Evolutionary conservation across 1,140 invertebrate genomes (phyloP), one percentile per base, ranked within the genome.

Genomic region (Tenebrio molitor): DNA sequence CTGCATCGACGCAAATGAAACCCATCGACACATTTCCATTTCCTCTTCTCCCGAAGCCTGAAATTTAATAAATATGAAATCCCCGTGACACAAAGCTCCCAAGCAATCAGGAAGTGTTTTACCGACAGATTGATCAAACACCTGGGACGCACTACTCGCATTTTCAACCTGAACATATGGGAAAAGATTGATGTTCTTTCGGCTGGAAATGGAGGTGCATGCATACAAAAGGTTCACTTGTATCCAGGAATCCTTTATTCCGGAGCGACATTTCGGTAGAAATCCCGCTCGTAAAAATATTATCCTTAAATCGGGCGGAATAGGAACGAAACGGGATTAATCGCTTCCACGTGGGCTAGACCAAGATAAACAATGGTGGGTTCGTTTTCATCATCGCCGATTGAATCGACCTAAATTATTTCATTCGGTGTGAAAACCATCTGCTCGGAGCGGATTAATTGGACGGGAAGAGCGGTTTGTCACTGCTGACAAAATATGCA

Each of bases 71-170:
- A 72, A 72, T 72, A 44, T 72, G 44, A 72, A 72, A 72, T 64
- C 33, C 46, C 44, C 64, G 50, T 53, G 44, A 73, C 71, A 73
- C 58, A 73, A 73, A 66, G 68, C 21, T 16, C 21, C 12, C n/a
- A 74, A 66, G 69, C 71, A 75, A 72, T 58, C 71, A 66, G 62
- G 16, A 50, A 72, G 66, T 71, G 53, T 72, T 75, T 70, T 70
- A 75, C 66, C 74, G 71, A 73, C 74, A 75, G 74, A 75, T 73
- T 75, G 74, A 75, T 75, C 74, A 75, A 75, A 75, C 74, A 75
- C 74, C 74, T 75, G 74, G 67, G 74, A 75, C 74, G 69, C 41
- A 62, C 50, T n/a, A 58, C 19, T 64, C 73, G 50, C 50, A 75
- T 70, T 70, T 75, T 62, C 65, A 68, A 73, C 70, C 71, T 72